Evolutionary conservation across 2,888 invertebrate species (phyloP), one percentile per base, ranked within the genome.

Genomic region (Camponotus fellah): DNA sequence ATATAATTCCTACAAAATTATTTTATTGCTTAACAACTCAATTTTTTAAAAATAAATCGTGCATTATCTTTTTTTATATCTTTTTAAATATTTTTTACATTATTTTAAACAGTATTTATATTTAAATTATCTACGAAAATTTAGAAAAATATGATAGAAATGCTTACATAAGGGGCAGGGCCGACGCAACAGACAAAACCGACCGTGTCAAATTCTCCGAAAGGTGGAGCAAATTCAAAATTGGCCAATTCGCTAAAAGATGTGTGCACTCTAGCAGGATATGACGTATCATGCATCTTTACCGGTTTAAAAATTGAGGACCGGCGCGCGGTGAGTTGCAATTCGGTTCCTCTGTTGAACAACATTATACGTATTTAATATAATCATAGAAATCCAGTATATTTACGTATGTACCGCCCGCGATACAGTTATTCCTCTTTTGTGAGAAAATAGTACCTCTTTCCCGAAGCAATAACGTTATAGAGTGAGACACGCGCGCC

Each of bases 131-230:
- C 14, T 21, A 8, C 34, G 12, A 76, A 40, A 40, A 0, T 66
- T 6, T 2, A 37, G n/a, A 66, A 66, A 65, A 53, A 62, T 46
- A 40, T 12, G 5, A 46, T 3, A 14, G 2, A 26, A 32, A 49
- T 17, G 53, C 93, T 93, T 89, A 95, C 95, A 83, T 94, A 92
- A 37, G 95, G 95, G 40, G 95, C 93, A 37, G 96, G 95, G 86
- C 96, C 96, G 56, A 97, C 95, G 82, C 95, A 94, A 37, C 97
- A 95, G 58, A 98, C 95, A 3, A 97, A 91, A 1, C 98, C 98
- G 5, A 97, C 96, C 12, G 97, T 96, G 94, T 98, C 98, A 86
- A 97, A 95, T 95, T 98, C 98, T 85, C 96, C 96, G 92, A 96
- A 97, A 12, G 93, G 85, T 5, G 96, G 95, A 83, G 93, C 92